phyloP scores from a whole-genome alignment of 2,797 vertebrate species.

The Malurus leucopterus region DNA sequence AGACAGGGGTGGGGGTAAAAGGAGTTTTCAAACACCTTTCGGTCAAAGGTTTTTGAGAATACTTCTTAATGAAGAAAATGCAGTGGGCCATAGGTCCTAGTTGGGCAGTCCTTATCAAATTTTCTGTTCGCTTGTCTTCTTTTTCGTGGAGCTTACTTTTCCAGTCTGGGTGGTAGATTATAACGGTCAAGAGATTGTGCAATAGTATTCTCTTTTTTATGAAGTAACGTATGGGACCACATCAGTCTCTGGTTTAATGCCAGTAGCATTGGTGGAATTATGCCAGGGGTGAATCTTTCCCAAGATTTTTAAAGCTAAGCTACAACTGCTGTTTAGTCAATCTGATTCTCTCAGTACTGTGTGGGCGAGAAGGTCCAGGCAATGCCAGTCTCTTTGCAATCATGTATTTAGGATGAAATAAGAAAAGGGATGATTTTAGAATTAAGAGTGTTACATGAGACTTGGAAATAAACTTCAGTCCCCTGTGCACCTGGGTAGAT shows the following conservation, averaged over 20 bases:
- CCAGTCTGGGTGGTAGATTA: background rate
- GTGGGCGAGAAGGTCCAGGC: background rate
- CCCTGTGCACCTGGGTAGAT: background rate
- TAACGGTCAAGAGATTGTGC: no score
- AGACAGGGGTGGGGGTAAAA: background rate
- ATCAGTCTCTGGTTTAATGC: background rate
- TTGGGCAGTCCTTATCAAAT: background rate
- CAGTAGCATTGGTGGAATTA: background rate
- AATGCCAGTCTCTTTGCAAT: background rate
- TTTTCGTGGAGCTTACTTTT: background rate
- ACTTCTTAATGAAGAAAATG: background rate
- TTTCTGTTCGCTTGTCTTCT: background rate
- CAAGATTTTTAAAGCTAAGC: conserved; percentile 4
- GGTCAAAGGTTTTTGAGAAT: background rate
- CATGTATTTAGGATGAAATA: background rate
- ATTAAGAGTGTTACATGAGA: background rate
- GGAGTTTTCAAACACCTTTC: background rate
- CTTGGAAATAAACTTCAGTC: background rate
- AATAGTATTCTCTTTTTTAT: background rate
- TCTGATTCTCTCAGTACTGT: background rate
- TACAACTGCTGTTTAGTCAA: background rate
- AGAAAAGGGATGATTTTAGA: background rate
- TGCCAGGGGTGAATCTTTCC: conserved; percentile 9
- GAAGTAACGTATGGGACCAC: background rate
- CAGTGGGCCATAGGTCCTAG: background rate